Evolutionary conservation across 23 tunicate genomes (phyloP), one percentile per base, ranked within the genome.

Genomic region (Phallusia fumigata): DNA sequence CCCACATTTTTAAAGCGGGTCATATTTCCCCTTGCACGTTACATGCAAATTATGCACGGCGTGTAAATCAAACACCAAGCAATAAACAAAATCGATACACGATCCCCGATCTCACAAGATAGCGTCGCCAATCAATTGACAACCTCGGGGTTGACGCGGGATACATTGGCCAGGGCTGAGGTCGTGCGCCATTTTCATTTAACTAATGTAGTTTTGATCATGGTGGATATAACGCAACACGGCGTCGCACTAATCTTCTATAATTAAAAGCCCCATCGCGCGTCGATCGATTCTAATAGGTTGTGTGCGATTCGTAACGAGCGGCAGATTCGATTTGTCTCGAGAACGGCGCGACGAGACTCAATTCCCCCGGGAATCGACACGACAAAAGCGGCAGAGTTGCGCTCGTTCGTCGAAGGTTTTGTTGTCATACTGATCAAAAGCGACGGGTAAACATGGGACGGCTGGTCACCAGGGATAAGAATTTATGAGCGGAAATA

Each of bases 301-400:
- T 13, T 58, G 69, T 58, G 69, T 58, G 13, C 69, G 11, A 6
- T 58, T 58, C 69, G 28, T 13, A 58, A 58, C 16, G 69, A 58
- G 69, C 69, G 15, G 16, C 69, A 58, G 69, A 58, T 58, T 58
- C 69, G 69, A 58, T 58, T 58, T 58, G 69, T 58, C 69, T 11
- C 69, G 28, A 58, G 28, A 24, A 1, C 69, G 69, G 69, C 69
- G 69, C 69, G 69, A 21, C 69, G 3, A 21, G 28, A 21, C 69
- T 22, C 3, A 16, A 58, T 58, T 58, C 69, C 69, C 69, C 69
- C 15, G 69, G 69, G 69, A 58, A 13, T 58, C 69, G 69, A 24
- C 69, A 16, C 28, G 3, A 13, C 28, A 24, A 58, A 22, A 16
- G 13, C 69, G 69, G 69, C 69, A 11, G 69, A 13, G 28, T 1